These are phyloP conservation scores for Sebastes variabilis DNA, from an alignment of 2,797 vertebrate genomes.

Conservation along the genomic window DNA sequence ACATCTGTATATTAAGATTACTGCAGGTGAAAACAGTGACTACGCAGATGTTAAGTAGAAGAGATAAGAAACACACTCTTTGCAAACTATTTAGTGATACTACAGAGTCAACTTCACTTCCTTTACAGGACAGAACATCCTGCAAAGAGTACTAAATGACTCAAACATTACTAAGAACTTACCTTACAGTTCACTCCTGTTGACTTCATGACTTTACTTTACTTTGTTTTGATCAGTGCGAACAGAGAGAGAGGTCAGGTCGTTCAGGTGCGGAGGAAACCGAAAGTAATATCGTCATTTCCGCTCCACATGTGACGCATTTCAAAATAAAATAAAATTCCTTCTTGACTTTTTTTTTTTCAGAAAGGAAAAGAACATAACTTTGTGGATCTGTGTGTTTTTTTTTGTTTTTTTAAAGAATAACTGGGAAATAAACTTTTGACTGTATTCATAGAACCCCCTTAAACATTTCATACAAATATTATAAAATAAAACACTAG, in stretches of 20 bases:
- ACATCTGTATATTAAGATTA: neutral
- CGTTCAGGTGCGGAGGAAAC: neutral
- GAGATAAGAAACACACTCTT: too few relatives aligned
- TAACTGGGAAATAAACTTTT: neutral
- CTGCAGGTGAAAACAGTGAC: neutral
- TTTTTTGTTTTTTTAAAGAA: too few relatives aligned
- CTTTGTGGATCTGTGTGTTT: too few relatives aligned
- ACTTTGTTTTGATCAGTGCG: neutral
- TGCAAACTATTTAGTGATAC: neutral
- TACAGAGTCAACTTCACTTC: neutral
- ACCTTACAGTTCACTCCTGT: neutral
- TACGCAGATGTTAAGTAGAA: fast-evolving
- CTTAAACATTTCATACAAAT: neutral
- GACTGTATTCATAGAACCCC: neutral
- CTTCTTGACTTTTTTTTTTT: neutral
- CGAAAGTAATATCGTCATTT: constrained; percentile 25
- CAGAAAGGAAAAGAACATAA: neutral
- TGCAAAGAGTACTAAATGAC: too few relatives aligned
- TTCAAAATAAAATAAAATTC: neutral
- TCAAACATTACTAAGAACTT: too few relatives aligned
- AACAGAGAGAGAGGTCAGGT: neutral
- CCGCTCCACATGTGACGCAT: neutral
- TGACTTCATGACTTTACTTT: neutral
- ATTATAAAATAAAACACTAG: too few relatives aligned
- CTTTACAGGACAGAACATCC: neutral